These are phyloP conservation scores for Parochlus steinenii DNA, from an alignment of 2,888 invertebrate genomes.

Conservation along the genomic window DNA sequence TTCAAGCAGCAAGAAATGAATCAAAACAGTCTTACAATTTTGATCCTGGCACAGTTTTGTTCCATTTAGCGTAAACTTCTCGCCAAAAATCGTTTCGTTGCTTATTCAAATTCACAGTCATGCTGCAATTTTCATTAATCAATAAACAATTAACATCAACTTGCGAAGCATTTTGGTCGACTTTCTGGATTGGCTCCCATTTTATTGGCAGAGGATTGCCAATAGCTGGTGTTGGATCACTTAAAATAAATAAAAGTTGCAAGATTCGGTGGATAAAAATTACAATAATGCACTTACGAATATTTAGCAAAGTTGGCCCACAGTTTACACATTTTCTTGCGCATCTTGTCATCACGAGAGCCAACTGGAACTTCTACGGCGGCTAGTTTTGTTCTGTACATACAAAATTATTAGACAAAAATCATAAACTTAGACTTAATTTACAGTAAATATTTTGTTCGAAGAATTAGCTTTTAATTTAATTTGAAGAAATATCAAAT, in stretches of 20 bases:
- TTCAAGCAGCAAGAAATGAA: too few species aligned
- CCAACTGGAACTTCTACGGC: conserved; percentile 18
- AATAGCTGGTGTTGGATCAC: conserved; percentile 26
- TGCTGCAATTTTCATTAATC: conserved; percentile 20
- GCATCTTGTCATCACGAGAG: conserved; percentile 24
- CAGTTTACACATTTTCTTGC: conserved; percentile 32
- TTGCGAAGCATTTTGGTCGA: background rate
- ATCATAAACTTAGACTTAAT: too few species aligned
- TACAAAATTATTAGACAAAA: too few species aligned
- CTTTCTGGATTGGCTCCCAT: conserved; percentile 21
- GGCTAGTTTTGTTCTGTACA: too few species aligned
- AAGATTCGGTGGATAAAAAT: too few species aligned
- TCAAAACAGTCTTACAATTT: too few species aligned
- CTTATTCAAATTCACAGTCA: conserved; percentile 22
- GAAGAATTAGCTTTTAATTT: too few species aligned
- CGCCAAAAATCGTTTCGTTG: conserved; percentile 26
- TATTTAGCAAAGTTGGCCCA: conserved; percentile 48
- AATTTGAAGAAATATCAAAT: too few species aligned
- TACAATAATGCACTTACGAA: too few species aligned
- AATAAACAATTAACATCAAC: conserved; percentile 22
- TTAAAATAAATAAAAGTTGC: too few species aligned
- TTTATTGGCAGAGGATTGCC: conserved; percentile 14
- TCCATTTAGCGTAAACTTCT: conserved; percentile 22
- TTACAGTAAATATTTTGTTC: too few species aligned
- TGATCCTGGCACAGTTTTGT: background rate